A percentile compares a stretch with the other conserved stretches of the same genome.
These are phyloP conservation scores for Dicerorhinus sumatrensis DNA, from an alignment of 2,113 vertebrate species.

Conservation along the genomic window DNA sequence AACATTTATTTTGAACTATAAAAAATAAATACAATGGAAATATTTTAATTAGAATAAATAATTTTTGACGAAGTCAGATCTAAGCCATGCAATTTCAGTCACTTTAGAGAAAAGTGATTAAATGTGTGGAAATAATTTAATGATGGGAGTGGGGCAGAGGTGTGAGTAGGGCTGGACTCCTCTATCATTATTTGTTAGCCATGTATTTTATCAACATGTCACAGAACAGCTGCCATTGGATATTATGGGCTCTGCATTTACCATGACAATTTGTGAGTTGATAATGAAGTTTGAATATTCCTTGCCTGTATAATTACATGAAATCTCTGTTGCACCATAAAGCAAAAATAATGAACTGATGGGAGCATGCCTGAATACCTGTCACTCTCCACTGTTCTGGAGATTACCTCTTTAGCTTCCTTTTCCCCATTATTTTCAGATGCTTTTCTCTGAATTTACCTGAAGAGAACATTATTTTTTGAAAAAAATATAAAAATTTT, in stretches of 20 bases:
- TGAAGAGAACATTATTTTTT: not conserved
- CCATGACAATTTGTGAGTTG: constrained; percentile 49
- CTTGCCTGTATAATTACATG: constrained; percentile 66
- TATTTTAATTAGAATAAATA: constrained; percentile 24
- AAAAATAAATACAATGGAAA: not conserved
- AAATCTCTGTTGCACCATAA: constrained; percentile 70
- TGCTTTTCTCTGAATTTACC: not conserved
- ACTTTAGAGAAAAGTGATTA: constrained; percentile 29
- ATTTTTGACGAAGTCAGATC: constrained; percentile 48
- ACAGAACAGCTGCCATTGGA: constrained; percentile 60
- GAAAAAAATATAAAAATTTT: not conserved
- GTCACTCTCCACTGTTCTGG: not conserved
- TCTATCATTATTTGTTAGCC: constrained; percentile 14
- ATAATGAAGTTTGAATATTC: constrained; percentile 70
- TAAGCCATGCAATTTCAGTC: constrained; percentile 2
- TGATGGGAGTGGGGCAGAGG: not conserved
- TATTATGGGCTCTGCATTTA: constrained; percentile 21
- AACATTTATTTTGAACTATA: constrained; percentile 20
- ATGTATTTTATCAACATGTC: constrained; percentile 69
- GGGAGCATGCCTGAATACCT: constrained; percentile 3
- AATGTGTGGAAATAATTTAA: constrained; percentile 52
- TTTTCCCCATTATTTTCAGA: not conserved
- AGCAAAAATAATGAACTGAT: constrained; percentile 76
- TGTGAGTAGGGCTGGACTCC: not conserved
- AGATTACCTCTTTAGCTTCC: fast-evolving